Base-by-base conservation (phyloP, 2,888 invertebrate genomes). In the Lapara coniferarum region DNA sequence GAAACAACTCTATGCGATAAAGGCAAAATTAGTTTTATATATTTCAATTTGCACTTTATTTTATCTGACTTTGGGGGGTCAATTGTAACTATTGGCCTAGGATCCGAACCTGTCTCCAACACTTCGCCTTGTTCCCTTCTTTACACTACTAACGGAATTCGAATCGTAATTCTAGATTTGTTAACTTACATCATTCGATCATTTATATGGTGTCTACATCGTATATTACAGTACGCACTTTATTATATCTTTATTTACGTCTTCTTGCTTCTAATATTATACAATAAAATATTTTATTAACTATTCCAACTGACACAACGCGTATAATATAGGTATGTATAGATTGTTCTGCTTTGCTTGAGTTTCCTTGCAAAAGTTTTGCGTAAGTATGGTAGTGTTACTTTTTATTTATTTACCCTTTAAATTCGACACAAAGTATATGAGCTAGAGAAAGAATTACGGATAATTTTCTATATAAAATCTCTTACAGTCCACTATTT, bases 41-140 rank as follows among this genome's bases (percentile, higher is more conserved):
- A 37, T 37, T 6, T 5, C 37, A 37, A 37, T 37, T 0, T 37
- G 37, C 37, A 7, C 37, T 37, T 37, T 8, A 37, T 6, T 37
- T 37, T 6, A 37, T 37, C 8, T 37, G 37, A 37, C 37, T 37
- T 37, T 37, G 37, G 37, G 37, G 37, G 37, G 5, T 7, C 37
- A 37, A 25, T 2, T 37, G 37, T 8, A 37, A 37, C 37, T 8
- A 37, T 8, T 37, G 37, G 8, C 37, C 37, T 37, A 37, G 37
- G 37, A 37, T 37, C 85, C 84, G 83, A 85, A 82, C 83, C 86
- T 81, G 37, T 8, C 37, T 1, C 71, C 68, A 69, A 71, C 74
- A 73, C 72, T 70, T 16, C 52, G 59, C 14, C 51, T 69, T 44
- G 14, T 63, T 59, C 59, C 25, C 25, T 44, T 13, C 46, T 46